Conservation (phyloP, 2,113 vertebrate genomes). For the Seriola rivoliana region DNA sequence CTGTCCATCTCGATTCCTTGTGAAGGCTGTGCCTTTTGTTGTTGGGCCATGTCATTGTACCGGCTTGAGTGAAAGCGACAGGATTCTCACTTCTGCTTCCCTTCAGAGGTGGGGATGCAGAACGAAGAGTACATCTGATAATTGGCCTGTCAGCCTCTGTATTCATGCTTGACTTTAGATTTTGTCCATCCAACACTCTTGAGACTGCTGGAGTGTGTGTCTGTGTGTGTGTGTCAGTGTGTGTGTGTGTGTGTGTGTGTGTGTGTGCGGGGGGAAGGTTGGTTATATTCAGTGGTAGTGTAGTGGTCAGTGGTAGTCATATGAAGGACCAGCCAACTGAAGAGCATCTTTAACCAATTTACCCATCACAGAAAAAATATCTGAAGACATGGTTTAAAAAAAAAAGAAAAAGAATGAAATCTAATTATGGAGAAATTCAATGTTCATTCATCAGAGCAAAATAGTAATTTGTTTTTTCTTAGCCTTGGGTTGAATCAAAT, state of each 20-base stretch:
- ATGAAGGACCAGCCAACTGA: background rate
- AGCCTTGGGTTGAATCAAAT: background rate
- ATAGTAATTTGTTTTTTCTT: background rate
- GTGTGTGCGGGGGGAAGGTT: background rate
- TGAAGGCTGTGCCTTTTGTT: conserved; percentile 72
- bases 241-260: conserved; percentile 8
- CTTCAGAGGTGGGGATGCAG: conserved; percentile 72
- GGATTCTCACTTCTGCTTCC: conserved; percentile 76
- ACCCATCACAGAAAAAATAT: background rate
- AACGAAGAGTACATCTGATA: conserved; percentile 73
- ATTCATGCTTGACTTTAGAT: conserved; percentile 79
- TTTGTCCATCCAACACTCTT: conserved; percentile 50
- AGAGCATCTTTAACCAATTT: background rate
- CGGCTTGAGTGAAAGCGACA: conserved; percentile 71
- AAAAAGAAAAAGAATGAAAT: background rate
- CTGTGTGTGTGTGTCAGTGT: conserved; percentile 17
- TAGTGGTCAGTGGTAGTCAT: conserved; percentile 23
- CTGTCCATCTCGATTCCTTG: conserved; percentile 59
- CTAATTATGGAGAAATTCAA: background rate
- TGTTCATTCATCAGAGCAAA: conserved; percentile 1
- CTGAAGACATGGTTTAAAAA: background rate
- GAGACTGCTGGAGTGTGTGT: conserved; percentile 32
- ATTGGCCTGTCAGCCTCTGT: conserved; percentile 80
- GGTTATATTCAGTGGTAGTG: background rate
- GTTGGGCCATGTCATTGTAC: conserved; percentile 62